Conservation (phyloP, 2,113 vertebrate species). For the Nothoprocta perdicaria region DNA sequence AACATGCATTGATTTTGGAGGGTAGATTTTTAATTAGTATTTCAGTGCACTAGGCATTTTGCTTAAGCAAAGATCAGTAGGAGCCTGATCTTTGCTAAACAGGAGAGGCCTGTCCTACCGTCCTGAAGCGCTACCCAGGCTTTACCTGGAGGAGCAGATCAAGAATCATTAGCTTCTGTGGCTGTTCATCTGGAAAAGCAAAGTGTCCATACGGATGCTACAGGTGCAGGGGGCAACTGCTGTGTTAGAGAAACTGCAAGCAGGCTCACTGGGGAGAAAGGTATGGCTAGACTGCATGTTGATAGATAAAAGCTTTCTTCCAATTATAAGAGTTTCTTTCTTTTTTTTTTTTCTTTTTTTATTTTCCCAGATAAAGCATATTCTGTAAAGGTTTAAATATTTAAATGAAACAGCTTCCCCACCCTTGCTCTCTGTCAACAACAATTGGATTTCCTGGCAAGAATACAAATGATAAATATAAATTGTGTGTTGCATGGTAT, state of each 20-base stretch:
- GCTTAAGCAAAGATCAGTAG: neutral
- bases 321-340: neutral
- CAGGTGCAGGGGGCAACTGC: slow-evolving; percentile 38
- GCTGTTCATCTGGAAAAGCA: slow-evolving; percentile 43
- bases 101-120: neutral
- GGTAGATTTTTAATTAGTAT: slow-evolving; percentile 15
- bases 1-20: neutral
- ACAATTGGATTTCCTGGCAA: slow-evolving; percentile 33
- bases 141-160: neutral
- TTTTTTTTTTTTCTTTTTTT: neutral
- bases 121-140: slow-evolving; percentile 14
- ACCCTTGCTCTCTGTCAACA: neutral
- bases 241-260: slow-evolving; percentile 4
- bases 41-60: neutral
- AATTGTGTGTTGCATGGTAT: neutral
- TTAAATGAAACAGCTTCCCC: slow-evolving; percentile 25
- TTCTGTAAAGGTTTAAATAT: slow-evolving; percentile 12
- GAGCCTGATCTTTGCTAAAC: neutral
- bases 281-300: neutral
- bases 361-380: neutral
- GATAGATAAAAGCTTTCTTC: slow-evolving; percentile 13
- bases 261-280: neutral
- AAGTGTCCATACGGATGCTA: slow-evolving; percentile 33
- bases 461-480: slow-evolving; percentile 20
- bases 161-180: slow-evolving; percentile 40